Base-by-base conservation (phyloP, 92 coral and sea anemone species). In the Metridium senile region DNA sequence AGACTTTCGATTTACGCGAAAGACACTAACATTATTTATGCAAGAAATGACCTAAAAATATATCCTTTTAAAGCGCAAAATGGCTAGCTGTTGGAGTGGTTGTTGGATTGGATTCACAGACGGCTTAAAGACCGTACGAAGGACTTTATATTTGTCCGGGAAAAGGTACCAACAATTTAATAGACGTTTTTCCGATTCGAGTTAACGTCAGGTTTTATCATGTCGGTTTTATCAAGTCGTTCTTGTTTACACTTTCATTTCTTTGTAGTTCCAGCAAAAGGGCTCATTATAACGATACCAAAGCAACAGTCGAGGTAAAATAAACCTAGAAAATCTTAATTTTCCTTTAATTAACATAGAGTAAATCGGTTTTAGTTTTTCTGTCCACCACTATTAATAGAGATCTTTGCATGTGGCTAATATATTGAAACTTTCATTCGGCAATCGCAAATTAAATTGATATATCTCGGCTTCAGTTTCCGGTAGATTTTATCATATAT, bases 41-140 rank as follows among this genome's bases (percentile, higher is more conserved):
- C 59, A 54, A 13, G 31, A 73, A 73, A 73, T 73, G 78, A 34
- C 21, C 53, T 73, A 32, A 73, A 35, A 58, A 63, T 23, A 21
- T 10, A 22, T 27, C 16, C n/a, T 11, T 26, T 20, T 26, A 10
- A 13, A n/a, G 51, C 11, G n/a, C 63, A 66, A 52, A 30, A 91
- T 91, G 97, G 77, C 93, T 21, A 82, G 97, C 58, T 91, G 97
- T 76, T 82, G 86, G 79, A 72, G 87, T 27, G 92, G 93, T 39
- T 95, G 99, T 22, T 95, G 99, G 99, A 87, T 90, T 8, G 76
- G 91, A 34, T 81, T 95, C 34, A 76, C 89, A 19, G 97, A 89
- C 54, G 91, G 88, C 68, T 20, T 89, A 8, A 72, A 89, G 25
- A 95, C 86, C 58, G 75, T 92, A 16, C 88, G 93, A 23, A 88